Percentiles rank a stretch among this genome's conserved stretches.
These are phyloP conservation scores for Galendromus occidentalis DNA, from an alignment of 1,140 invertebrate species.

Conservation along the genomic window DNA sequence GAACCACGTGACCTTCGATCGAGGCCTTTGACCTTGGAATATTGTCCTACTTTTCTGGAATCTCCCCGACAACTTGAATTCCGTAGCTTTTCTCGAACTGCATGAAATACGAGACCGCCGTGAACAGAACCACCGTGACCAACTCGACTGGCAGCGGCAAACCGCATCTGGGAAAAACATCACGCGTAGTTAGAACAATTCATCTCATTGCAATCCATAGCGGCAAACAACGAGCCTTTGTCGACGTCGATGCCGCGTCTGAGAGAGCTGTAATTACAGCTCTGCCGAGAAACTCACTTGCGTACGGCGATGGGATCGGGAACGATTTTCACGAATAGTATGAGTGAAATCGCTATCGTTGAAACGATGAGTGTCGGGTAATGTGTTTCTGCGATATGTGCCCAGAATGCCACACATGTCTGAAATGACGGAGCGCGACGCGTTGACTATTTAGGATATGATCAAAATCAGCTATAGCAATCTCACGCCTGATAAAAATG, in stretches of 20 bases:
- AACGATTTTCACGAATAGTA: constrained; percentile 3
- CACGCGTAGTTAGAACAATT: too few relatives aligned
- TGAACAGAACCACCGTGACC: constrained; percentile 27
- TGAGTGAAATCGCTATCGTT: background rate
- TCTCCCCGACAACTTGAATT: constrained; percentile 29
- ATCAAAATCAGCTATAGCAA: too few relatives aligned
- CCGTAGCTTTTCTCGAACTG: constrained; percentile 27
- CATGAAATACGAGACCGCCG: constrained; percentile 28
- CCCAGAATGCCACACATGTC: constrained; percentile 44
- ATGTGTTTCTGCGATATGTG: background rate
- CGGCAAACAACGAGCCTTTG: too few relatives aligned
- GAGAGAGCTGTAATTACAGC: background rate
- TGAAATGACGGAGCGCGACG: constrained; percentile 24
- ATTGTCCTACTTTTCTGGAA: constrained; percentile 31
- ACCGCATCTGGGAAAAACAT: background rate
- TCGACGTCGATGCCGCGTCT: too few relatives aligned
- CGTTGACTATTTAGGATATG: background rate
- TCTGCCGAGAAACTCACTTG: background rate
- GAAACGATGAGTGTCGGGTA: background rate
- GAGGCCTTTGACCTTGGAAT: background rate
- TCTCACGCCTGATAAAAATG: too few relatives aligned
- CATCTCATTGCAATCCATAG: too few relatives aligned
- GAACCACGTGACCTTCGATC: background rate
- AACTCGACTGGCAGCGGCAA: constrained; percentile 2
- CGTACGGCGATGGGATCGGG: background rate